Base-by-base conservation (phyloP, 2,888 invertebrate genomes). In the Ophioninae sp. region DNA sequence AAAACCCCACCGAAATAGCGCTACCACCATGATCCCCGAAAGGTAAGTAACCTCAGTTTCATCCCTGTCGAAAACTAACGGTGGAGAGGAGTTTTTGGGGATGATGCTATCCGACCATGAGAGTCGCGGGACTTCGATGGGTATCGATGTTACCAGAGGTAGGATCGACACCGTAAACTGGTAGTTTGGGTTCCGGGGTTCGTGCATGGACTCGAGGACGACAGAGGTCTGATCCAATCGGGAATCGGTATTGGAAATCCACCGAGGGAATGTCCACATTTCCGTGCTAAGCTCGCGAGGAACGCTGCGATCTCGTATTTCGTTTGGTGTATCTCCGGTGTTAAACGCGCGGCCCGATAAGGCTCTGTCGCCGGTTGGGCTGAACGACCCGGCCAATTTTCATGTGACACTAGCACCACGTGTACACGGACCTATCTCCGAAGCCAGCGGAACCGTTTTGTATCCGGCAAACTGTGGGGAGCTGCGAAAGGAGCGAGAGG, bases 331-430 rank as follows among this genome's bases (percentile, higher is more conserved):
- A 44, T 44, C 44, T 44, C 44, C 44, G 73, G 67, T 84, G 79
- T 81, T 79, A 77, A 84, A 81, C 76, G 79, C 76, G 79, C 67
- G 68, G 56, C 39, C 50, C 30, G 59, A 65, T 21, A 56, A 30
- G 72, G 62, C 13, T 39, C 50, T 56, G 21, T 74, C 78, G 73
- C 65, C 50, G 76, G 73, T 79, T 72, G 73, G 73, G 79, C 76
- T 79, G 84, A 84, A 84, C 77, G 81, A 84, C 84, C 84, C 73
- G 73, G 73, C 65, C 84, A 84, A 84, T 84, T 81, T 73, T 79
- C 84, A 62, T 57, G 73, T 69, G 79, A 76, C 78, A 62, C 75
- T 61, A 23, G 62, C 59, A 21, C 50, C n/a, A 13, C 65, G 7
- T 73, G 57, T 56, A 21, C 13, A 21, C 10, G 20, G 72, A 50